Evolutionary conservation across 2,888 invertebrate genomes (phyloP).

Genomic region (Agrotis ipsilon): DNA sequence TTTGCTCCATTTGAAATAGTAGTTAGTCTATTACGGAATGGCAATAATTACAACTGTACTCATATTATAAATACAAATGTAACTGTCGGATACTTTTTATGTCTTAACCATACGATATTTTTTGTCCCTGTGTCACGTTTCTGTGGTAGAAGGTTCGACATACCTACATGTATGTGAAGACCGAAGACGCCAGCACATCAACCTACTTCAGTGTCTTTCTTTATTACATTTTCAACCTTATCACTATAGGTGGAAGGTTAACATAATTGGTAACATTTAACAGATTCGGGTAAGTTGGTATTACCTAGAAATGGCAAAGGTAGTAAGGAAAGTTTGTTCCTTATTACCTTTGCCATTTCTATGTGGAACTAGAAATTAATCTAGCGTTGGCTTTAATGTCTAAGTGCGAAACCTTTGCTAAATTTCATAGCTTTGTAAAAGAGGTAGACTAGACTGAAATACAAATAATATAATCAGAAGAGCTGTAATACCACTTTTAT

Average conservation of each 20-base stretch:
- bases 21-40: not conserved
- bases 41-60: not conserved
- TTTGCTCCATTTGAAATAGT: not conserved
- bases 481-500: too few species aligned
- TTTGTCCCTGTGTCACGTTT: not conserved
- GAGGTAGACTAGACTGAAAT: not conserved
- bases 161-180: too few species aligned
- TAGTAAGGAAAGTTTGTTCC: not conserved
- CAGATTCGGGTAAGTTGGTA: too few species aligned
- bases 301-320: too few species aligned
- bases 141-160: not conserved
- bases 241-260: too few species aligned
- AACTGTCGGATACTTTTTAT: not conserved
- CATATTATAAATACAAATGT: not conserved
- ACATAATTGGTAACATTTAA: too few species aligned
- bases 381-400: constrained; percentile 2
- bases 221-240: too few species aligned
- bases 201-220: too few species aligned
- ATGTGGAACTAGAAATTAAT: not conserved
- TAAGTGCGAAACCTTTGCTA: not conserved
- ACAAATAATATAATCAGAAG: not conserved
- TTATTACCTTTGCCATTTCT: not conserved
- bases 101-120: not conserved
- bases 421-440: not conserved
- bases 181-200: too few species aligned